Conservation (phyloP, 2,113 vertebrate genomes). For the Maccullochella peelii region DNA sequence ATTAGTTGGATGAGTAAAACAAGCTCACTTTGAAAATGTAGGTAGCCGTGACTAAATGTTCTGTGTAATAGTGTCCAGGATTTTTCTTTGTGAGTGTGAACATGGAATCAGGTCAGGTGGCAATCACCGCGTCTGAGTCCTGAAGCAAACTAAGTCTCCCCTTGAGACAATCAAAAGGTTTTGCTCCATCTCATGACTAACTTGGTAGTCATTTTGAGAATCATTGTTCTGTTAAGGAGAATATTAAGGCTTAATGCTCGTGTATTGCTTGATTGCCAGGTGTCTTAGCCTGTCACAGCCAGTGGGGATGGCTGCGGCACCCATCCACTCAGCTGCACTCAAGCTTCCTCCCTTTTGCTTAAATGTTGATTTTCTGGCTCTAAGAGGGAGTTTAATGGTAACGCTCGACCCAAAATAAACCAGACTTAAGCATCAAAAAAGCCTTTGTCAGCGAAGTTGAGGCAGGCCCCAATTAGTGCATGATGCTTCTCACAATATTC, state of each 20-base stretch:
- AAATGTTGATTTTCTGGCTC: background rate
- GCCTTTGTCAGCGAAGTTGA: background rate
- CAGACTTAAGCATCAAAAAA: background rate
- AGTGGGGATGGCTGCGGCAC: background rate
- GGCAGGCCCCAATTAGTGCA: background rate
- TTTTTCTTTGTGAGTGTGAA: background rate
- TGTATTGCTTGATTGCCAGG: background rate
- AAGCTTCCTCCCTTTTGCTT: background rate
- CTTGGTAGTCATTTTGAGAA: background rate
- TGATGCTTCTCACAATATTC: background rate
- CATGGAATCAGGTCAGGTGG: constrained; percentile 19
- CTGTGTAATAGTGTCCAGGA: background rate
- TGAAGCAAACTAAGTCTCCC: background rate
- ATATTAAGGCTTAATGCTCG: background rate
- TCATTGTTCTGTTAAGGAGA: background rate
- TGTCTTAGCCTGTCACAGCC: background rate
- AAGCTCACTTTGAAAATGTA: constrained; percentile 9
- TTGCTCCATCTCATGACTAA: background rate
- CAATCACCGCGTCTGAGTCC: background rate
- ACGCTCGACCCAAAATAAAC: background rate
- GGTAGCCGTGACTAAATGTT: background rate
- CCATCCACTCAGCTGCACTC: background rate
- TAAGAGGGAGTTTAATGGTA: background rate
- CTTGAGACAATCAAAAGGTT: background rate
- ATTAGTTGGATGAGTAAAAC: constrained; percentile 47